Conservation (phyloP, 2,888 invertebrate genomes). For the Nezara viridula region DNA sequence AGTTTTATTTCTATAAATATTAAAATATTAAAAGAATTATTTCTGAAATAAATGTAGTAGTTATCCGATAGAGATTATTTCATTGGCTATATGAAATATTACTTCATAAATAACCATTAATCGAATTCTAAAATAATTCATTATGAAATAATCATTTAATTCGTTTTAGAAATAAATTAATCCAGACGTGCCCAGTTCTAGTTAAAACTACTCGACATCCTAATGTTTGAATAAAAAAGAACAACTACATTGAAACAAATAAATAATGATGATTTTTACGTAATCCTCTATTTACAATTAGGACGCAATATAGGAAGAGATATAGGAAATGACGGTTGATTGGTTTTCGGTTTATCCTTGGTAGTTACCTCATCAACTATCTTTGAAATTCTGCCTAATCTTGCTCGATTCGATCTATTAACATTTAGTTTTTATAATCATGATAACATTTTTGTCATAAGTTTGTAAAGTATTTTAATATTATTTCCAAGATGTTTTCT, state of each 20-base stretch:
- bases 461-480: not conserved
- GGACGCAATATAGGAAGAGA: not conserved
- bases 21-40: too few relatives aligned
- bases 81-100: too few relatives aligned
- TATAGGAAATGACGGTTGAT: conserved; percentile 24
- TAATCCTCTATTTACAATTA: conserved; percentile 12
- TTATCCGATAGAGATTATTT: too few relatives aligned
- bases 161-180: too few relatives aligned
- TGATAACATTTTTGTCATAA: not conserved
- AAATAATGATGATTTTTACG: not conserved
- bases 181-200: too few relatives aligned
- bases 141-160: too few relatives aligned
- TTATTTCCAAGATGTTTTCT: not conserved
- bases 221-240: not conserved
- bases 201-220: too few relatives aligned
- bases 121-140: too few relatives aligned
- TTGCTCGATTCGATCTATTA: not conserved
- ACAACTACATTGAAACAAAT: not conserved
- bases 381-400: not conserved
- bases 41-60: too few relatives aligned
- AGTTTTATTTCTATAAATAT: too few relatives aligned
- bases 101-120: too few relatives aligned
- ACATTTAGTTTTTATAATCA: not conserved
- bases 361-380: not conserved
- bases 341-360: conserved; percentile 16